A percentile compares a stretch with the other conserved stretches of the same genome.
These are phyloP conservation scores for Ceratosolen solmsi DNA, from an alignment of 1,140 invertebrate species.

Conservation along the genomic window DNA sequence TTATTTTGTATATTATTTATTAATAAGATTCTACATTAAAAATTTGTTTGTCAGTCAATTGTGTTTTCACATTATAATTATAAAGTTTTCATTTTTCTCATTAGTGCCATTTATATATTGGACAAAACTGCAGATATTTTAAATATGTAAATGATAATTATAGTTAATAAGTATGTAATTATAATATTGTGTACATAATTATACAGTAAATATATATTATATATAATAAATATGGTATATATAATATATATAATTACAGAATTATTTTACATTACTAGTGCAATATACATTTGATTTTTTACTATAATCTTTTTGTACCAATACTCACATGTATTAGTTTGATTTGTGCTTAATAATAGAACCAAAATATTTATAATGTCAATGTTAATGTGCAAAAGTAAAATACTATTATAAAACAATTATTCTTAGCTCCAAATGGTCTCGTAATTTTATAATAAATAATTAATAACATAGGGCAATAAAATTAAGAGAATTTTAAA, in stretches of 20 bases:
- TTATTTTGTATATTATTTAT: not conserved
- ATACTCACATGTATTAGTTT: not conserved
- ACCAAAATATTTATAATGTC: not conserved
- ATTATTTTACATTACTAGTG: not conserved
- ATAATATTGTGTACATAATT: not conserved
- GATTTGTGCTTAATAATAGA: not conserved
- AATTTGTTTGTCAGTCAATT: not conserved
- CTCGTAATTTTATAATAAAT: too few species aligned
- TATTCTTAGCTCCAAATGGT: too few species aligned
- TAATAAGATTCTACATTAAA: not conserved
- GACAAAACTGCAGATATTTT: not conserved
- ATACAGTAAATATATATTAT: too few species aligned
- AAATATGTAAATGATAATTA: not conserved
- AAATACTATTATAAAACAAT: too few species aligned
- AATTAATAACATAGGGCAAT: too few species aligned
- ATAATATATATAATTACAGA: not conserved
- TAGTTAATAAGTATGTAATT: not conserved
- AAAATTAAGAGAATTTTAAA: too few species aligned
- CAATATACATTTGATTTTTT: not conserved
- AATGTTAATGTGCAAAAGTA: not conserved
- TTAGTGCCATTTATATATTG: not conserved
- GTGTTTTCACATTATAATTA: not conserved
- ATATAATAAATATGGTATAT: too few species aligned
- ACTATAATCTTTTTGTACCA: not conserved
- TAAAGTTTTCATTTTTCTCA: not conserved